phyloP scores from a whole-genome alignment of 1,140 invertebrate genomes.

The Latrodectus geometricus region DNA sequence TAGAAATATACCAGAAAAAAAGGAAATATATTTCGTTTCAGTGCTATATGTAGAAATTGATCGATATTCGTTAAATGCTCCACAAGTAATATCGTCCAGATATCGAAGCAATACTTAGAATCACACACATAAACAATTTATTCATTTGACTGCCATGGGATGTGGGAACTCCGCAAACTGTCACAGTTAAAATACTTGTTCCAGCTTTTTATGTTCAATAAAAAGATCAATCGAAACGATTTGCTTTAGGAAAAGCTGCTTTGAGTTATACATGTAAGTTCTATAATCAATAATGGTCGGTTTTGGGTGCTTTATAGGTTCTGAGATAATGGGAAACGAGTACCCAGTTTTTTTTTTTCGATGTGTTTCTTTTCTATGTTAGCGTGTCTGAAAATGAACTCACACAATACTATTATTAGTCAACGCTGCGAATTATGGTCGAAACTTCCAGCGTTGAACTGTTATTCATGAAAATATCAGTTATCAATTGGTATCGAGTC shows the following conservation, averaged over 20 bases:
- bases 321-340: not conserved
- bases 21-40: no score
- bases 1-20: no score
- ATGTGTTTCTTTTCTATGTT: not conserved
- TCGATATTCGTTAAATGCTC: no score
- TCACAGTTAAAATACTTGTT: slow-evolving; percentile 39
- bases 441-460: no score
- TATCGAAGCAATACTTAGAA: no score
- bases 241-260: slow-evolving; percentile 3
- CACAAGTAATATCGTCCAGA: no score
- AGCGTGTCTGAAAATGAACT: not conserved
- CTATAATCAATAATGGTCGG: slow-evolving; percentile 21
- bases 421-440: no score
- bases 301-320: slow-evolving; percentile 10
- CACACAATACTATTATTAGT: not conserved
- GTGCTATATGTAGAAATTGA: no score
- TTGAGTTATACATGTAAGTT: not conserved
- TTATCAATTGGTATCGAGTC: no score
- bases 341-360: not conserved
- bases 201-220: slow-evolving; percentile 4
- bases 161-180: slow-evolving; percentile 32
- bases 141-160: not conserved
- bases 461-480: no score
- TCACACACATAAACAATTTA: slow-evolving; percentile 10
- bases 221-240: slow-evolving; percentile 37